Conservation (phyloP, 2,888 invertebrate species). For the Agrochola litura region DNA sequence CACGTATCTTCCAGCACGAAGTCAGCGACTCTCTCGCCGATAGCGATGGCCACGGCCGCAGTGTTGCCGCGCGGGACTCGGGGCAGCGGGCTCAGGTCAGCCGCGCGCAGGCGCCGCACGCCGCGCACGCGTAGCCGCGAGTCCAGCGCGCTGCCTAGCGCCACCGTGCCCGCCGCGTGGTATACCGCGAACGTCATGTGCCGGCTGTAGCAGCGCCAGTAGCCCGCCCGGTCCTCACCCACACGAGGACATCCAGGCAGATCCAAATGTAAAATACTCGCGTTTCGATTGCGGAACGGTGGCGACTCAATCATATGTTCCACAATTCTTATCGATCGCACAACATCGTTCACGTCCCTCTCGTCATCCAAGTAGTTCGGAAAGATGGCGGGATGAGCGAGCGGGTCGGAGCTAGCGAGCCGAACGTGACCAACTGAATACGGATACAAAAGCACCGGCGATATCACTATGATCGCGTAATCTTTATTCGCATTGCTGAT, state of each 20-base stretch:
- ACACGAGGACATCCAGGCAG: constrained; percentile 72
- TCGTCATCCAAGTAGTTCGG: constrained; percentile 77
- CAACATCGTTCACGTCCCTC: constrained; percentile 73
- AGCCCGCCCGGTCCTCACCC: constrained; percentile 52
- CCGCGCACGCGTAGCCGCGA: constrained; percentile 74
- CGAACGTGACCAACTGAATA: constrained; percentile 75
- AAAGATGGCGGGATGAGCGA: constrained; percentile 71
- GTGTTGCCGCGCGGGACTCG: constrained; percentile 75
- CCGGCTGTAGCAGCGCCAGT: constrained; percentile 80
- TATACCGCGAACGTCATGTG: constrained; percentile 78
- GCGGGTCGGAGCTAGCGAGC: constrained; percentile 73
- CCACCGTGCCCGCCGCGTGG: constrained; percentile 78
- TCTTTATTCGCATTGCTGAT: constrained; percentile 68
- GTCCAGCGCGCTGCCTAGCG: constrained; percentile 77
- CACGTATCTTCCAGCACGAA: constrained; percentile 67
- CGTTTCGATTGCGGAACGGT: constrained; percentile 66
- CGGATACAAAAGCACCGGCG: constrained; percentile 75
- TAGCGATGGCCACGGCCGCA: constrained; percentile 76
- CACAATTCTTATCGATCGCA: constrained; percentile 72
- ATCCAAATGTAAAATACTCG: constrained; percentile 67
- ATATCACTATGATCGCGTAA: constrained; percentile 69
- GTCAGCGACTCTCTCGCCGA: constrained; percentile 78
- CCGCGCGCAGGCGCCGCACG: constrained; percentile 73
- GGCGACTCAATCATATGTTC: constrained; percentile 71
- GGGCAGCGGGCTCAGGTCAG: constrained; percentile 76